Percentiles rank a stretch among this genome's conserved stretches.
Conservation (phyloP, 2,797 vertebrate species). For the Semaprochilodus insignis region DNA sequence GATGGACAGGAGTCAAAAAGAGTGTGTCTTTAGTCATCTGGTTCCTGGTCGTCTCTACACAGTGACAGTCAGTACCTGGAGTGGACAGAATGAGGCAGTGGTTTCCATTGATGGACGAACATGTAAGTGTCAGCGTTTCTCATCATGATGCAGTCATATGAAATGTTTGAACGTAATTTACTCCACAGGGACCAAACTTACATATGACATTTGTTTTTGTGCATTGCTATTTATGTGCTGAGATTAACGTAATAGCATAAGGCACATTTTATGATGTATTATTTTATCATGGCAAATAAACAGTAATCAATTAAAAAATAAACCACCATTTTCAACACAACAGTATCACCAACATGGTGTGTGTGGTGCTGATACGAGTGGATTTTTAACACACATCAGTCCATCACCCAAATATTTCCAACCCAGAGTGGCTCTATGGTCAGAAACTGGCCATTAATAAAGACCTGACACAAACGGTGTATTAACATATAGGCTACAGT, state of each 20-base stretch:
- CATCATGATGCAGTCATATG: not conserved
- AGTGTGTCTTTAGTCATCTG: constrained; percentile 87
- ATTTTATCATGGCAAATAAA: no score
- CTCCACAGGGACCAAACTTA: no score
- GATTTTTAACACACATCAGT: not conserved
- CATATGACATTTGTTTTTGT: no score
- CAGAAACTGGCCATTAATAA: not conserved
- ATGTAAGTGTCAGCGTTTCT: constrained; percentile 80
- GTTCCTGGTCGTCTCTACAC: constrained; percentile 91
- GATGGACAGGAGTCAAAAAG: constrained; percentile 81
- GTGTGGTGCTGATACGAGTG: no score
- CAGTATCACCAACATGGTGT: no score
- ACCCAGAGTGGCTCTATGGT: not conserved
- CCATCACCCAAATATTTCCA: not conserved
- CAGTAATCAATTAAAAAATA: no score
- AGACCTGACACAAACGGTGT: not conserved
- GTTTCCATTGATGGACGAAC: constrained; percentile 88
- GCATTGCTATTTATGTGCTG: no score
- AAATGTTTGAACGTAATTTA: no score
- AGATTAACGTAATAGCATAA: no score
- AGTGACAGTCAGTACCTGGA: constrained; percentile 89
- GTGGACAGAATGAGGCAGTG: constrained; percentile 86
- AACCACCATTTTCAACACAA: no score
- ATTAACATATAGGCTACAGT: not conserved
- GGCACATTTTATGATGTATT: no score